Conservation (phyloP, 2,888 invertebrate species). For the Physocephala rufipes region DNA sequence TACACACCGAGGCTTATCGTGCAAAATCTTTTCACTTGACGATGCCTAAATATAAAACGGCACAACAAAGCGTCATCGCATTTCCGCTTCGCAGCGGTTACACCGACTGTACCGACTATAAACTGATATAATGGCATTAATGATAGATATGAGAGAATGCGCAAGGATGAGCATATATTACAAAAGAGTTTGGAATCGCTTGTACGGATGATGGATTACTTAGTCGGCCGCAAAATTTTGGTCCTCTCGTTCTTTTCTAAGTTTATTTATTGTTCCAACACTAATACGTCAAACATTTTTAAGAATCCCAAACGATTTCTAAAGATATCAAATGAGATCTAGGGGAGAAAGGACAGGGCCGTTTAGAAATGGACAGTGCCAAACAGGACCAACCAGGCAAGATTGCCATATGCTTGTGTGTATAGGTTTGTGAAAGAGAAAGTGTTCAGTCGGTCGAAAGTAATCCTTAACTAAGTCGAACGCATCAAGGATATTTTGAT, state of each 20-base stretch:
- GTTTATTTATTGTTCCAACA: background rate
- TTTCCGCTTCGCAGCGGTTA: conserved; percentile 21
- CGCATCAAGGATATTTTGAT: background rate
- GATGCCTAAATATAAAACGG: background rate
- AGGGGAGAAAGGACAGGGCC: background rate
- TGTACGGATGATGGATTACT: background rate
- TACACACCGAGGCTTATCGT: background rate
- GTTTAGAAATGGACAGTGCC: too few relatives aligned
- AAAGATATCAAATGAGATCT: background rate
- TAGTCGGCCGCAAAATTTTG: background rate
- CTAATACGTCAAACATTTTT: conserved; percentile 3
- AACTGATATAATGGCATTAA: background rate
- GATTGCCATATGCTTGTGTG: background rate
- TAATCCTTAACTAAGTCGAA: conserved; percentile 14
- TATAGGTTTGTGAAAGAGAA: conserved; percentile 3
- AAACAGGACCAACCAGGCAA: too few relatives aligned
- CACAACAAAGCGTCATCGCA: conserved; percentile 22
- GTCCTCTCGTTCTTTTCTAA: background rate
- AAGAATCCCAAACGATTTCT: background rate
- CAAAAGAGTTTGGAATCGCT: background rate
- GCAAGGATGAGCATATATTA: background rate
- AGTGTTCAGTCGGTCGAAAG: conserved; percentile 20
- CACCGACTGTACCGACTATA: background rate
- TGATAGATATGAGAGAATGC: background rate
- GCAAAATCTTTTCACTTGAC: background rate